Percentiles rank a stretch among this genome's conserved stretches.
Conservation (phyloP, 2,888 invertebrate species). For the Poecilobothrus nobilitatus region DNA sequence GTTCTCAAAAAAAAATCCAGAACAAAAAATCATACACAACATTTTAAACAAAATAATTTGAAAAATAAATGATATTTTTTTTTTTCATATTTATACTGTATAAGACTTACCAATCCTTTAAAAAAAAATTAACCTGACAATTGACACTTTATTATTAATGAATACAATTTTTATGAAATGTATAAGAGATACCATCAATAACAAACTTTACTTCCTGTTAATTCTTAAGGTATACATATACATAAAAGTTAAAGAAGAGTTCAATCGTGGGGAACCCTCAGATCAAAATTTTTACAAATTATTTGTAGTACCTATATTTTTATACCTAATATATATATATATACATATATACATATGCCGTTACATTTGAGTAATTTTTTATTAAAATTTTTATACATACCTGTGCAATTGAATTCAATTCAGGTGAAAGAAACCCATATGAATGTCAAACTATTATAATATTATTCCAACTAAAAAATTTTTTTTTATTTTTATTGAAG, state of each 20-base stretch:
- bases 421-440: constrained; percentile 6
- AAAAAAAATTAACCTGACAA: neutral
- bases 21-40: too few relatives aligned
- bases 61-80: too few relatives aligned
- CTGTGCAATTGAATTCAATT: neutral
- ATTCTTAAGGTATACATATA: neutral
- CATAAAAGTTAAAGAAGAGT: neutral
- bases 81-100: too few relatives aligned
- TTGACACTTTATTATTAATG: neutral
- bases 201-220: neutral
- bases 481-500: neutral
- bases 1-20: neutral
- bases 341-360: too few relatives aligned
- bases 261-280: neutral
- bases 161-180: neutral
- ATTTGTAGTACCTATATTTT: neutral
- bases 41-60: constrained; percentile 20
- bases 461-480: neutral
- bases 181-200: neutral
- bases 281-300: neutral
- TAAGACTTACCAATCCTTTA: too few relatives aligned
- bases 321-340: neutral
- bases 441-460: neutral
- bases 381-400: neutral
- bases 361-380: neutral